A percentile compares a stretch with the other conserved stretches of the same genome.
Conservation (phyloP, 2,797 vertebrate species). For the Rhinogobio ventralis region DNA sequence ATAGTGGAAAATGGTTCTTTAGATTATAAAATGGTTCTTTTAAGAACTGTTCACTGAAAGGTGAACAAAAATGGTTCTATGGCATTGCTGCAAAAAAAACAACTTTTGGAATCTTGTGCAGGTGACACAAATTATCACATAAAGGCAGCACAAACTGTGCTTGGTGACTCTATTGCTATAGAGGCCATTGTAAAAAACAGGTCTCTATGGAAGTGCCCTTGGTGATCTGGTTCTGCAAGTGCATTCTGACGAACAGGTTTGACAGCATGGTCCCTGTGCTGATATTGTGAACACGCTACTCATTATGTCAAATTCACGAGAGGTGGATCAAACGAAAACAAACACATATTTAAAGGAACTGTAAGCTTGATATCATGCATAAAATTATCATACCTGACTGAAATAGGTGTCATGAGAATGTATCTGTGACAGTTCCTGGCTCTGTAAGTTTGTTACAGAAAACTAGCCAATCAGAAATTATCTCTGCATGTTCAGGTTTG, state of each 20-base stretch:
- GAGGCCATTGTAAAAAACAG: conserved; percentile 42
- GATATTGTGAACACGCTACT: neutral
- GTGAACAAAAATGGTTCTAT: too few species aligned
- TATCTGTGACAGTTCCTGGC: neutral
- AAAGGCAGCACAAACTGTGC: conserved; percentile 1
- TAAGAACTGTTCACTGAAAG: neutral
- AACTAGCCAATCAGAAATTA: neutral
- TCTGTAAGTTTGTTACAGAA: neutral
- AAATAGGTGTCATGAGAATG: neutral
- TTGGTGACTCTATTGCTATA: conserved; percentile 47
- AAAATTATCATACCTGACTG: neutral
- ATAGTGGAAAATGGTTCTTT: neutral
- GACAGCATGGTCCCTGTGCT: conserved; percentile 34
- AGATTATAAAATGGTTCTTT: neutral
- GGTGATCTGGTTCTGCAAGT: conserved; percentile 59
- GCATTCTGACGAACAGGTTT: conserved; percentile 48
- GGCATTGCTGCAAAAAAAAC: neutral
- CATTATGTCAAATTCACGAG: conserved; percentile 1
- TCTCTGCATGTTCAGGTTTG: neutral
- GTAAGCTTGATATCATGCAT: neutral
- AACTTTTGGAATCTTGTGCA: neutral
- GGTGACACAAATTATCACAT: neutral
- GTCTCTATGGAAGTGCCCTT: conserved; percentile 55
- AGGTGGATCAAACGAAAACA: neutral
- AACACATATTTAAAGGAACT: conserved; percentile 5